phyloP scores from a whole-genome alignment of 2,888 invertebrate species.

The Tiliacea citrago region DNA sequence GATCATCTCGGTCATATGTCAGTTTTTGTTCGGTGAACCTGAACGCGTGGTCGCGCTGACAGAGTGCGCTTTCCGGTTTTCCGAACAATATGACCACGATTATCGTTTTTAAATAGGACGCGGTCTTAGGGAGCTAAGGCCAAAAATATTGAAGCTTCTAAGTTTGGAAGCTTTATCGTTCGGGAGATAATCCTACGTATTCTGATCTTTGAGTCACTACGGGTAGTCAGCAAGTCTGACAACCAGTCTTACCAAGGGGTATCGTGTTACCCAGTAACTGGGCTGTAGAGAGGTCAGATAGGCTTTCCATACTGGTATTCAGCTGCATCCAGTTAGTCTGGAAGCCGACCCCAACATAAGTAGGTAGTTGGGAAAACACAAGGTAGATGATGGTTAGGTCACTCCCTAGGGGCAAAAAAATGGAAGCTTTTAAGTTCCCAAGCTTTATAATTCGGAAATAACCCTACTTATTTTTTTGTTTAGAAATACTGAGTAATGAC shows the following conservation, averaged over 20 bases:
- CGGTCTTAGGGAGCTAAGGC: too few species aligned
- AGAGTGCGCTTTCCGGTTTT: too few species aligned
- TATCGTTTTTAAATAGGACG: too few species aligned
- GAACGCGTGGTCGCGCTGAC: too few species aligned
- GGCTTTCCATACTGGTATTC: not conserved
- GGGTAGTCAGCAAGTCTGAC: not conserved
- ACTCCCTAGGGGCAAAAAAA: not conserved
- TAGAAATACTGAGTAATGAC: not conserved
- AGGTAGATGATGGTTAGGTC: not conserved
- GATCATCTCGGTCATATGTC: too few species aligned
- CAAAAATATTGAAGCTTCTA: too few species aligned
- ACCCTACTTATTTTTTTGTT: not conserved
- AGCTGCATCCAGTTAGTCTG: not conserved
- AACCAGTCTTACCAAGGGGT: not conserved
- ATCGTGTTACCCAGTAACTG: not conserved
- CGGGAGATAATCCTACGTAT: not conserved
- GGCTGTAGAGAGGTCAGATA: not conserved
- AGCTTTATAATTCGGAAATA: not conserved
- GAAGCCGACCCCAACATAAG: not conserved
- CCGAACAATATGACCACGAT: too few species aligned
- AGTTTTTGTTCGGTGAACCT: too few species aligned
- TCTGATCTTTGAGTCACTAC: not conserved
- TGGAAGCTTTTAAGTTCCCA: not conserved
- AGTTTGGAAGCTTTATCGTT: too few species aligned
- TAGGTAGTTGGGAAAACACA: not conserved